Percentiles rank a stretch among this genome's conserved stretches.
Evolutionary conservation across 2,888 invertebrate genomes (phyloP).

Genomic region (Oeneis ivallda): DNA sequence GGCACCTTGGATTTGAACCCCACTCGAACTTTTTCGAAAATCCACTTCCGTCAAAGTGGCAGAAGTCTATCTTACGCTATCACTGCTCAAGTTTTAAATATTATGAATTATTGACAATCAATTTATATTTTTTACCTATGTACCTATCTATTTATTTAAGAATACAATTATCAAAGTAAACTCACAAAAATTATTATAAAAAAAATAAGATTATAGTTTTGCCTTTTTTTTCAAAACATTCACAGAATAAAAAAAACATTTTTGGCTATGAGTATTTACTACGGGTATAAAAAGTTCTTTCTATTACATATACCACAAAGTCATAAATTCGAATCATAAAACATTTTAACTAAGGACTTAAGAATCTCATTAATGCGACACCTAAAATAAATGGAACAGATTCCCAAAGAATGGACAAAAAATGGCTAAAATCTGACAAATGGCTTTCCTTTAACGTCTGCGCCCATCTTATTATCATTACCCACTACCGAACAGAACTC

Average conservation of each 20-base stretch:
- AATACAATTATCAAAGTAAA: background rate
- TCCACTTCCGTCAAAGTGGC: no score
- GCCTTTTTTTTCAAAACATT: no score
- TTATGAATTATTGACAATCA: no score
- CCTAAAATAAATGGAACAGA: constrained; percentile 79
- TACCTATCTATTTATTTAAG: no score
- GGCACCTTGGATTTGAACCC: no score
- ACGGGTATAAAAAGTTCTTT: background rate
- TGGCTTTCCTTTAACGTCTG: constrained; percentile 82
- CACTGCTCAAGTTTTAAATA: no score
- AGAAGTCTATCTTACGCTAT: no score
- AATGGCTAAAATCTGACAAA: constrained; percentile 80
- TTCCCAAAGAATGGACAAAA: constrained; percentile 79
- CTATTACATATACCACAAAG: background rate
- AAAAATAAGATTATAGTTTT: no score
- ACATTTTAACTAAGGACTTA: constrained; percentile 20
- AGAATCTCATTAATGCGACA: constrained; percentile 68
- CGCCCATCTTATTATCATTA: constrained; percentile 82
- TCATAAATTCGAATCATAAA: constrained; percentile 5
- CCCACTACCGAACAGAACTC: constrained; percentile 80
- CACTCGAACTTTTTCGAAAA: no score
- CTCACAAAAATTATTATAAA: no score
- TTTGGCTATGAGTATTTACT: background rate
- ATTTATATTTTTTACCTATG: no score
- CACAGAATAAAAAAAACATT: no score